Evolutionary conservation across 2,888 invertebrate genomes (phyloP), one percentile per base, ranked within the genome.

Genomic region (Thecophora atra): DNA sequence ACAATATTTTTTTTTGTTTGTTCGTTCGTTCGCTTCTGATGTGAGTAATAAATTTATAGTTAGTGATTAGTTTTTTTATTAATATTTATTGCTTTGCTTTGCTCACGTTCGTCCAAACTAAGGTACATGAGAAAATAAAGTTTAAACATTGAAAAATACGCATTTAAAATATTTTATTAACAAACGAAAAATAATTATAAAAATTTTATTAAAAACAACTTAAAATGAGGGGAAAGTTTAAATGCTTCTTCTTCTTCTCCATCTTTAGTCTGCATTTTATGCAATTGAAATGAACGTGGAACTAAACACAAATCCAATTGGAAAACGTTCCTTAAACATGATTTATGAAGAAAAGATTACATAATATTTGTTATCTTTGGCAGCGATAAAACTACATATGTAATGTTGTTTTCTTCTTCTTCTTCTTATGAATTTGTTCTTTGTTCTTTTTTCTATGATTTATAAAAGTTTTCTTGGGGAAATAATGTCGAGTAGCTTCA

Each of bases 11-110:
- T n/a, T 3, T 30, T 60, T n/a, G n/a, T 3, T 60, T 60, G 60
- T 52, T 19, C 17, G 52, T 51, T 51, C n/a, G n/a, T n/a, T 54
- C 19, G 54, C 21, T 54, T 54, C 21, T 54, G 21, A 54, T 21
- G 21, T 54, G 8, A 19, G 62, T 42, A 63, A 63, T 37, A 62
- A 17, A 30, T 63, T 63, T 63, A 21, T 21, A 54, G 21, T 21
- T 21, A 21, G 21, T 54, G 54, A 42, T 42, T 42, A 42, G 21
- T 21, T 37, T 30, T 63, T 63, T 63, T n/a, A 62, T 11, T 42
- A 64, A 15, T 47, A 42, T 65, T 15, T 67, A 67, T 56, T 67
- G 54, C 37, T 54, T 67, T 67, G 67, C 67, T 67, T 67, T 37
- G 37, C 37, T 67, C 42, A 30, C 54, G 62, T 30, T 67, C 54